These are phyloP conservation scores for Perithous albicinctus DNA, from an alignment of 2,888 invertebrate species.

Conservation along the genomic window DNA sequence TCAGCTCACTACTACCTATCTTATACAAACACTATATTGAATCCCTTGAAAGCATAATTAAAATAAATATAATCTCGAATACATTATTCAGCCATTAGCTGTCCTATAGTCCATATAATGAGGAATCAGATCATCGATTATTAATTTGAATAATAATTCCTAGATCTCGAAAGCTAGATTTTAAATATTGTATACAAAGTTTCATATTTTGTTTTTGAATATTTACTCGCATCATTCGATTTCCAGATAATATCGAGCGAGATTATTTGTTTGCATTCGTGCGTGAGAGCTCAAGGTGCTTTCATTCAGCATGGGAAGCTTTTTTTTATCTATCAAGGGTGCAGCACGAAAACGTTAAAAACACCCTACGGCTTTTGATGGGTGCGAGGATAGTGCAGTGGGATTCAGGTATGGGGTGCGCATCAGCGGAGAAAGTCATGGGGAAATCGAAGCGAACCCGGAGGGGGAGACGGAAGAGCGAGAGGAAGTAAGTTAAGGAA, in stretches of 20 bases:
- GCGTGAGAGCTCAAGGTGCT: constrained; percentile 15
- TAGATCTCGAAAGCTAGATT: constrained; percentile 20
- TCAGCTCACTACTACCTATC: constrained; percentile 16
- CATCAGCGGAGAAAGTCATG: constrained; percentile 46
- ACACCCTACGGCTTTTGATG: constrained; percentile 55
- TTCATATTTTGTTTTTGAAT: constrained; percentile 36
- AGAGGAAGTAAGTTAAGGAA: constrained; percentile 41
- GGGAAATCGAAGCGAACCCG: constrained; percentile 29
- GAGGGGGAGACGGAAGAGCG: constrained; percentile 40
- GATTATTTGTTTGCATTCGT: constrained; percentile 8
- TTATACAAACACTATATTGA: constrained; percentile 5
- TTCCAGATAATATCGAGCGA: background rate
- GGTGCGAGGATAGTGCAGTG: constrained; percentile 40
- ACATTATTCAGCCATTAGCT: constrained; percentile 56
- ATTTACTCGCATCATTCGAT: background rate
- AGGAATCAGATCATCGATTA: constrained; percentile 39
- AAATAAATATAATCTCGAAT: constrained; percentile 59
- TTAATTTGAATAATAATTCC: constrained; percentile 52
- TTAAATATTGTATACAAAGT: constrained; percentile 13
- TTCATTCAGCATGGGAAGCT: constrained; percentile 18
- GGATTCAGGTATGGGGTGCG: constrained; percentile 55
- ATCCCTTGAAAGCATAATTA: constrained; percentile 47
- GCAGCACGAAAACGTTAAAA: constrained; percentile 58
- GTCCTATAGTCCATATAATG: constrained; percentile 33
- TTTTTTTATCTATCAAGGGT: constrained; percentile 45